phyloP scores from a whole-genome alignment of 2,113 vertebrate genomes.

The Dolichallabes microphthalmus region DNA sequence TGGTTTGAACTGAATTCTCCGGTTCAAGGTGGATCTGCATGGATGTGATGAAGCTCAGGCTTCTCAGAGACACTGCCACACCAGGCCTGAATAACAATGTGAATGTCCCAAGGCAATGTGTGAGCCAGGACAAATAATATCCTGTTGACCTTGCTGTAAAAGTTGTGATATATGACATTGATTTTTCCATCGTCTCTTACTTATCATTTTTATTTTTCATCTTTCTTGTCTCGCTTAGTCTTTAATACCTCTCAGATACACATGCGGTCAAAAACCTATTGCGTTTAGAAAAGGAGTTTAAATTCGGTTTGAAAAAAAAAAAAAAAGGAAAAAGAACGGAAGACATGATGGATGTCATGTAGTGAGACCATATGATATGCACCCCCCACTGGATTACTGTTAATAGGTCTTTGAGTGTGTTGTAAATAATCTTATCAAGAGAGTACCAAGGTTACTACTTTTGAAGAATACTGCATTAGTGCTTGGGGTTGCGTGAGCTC shows the following conservation, averaged over 20 bases:
- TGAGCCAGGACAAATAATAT: constrained; percentile 72
- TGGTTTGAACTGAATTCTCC: neutral
- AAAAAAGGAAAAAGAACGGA: neutral
- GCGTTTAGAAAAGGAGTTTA: neutral
- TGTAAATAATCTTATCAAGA: neutral
- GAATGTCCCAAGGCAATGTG: constrained; percentile 41
- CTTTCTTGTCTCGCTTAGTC: neutral
- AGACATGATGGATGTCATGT: neutral
- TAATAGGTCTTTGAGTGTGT: neutral
- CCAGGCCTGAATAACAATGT: constrained; percentile 53
- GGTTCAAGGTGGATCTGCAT: constrained; percentile 33
- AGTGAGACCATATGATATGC: neutral
- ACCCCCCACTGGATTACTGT: neutral
- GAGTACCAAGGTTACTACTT: neutral
- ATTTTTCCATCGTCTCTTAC: constrained; percentile 69
- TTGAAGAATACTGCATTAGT: neutral
- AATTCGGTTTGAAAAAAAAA: neutral
- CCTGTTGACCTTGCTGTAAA: constrained; percentile 78
- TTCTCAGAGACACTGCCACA: constrained; percentile 34
- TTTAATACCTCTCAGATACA: neutral
- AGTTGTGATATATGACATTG: constrained; percentile 75
- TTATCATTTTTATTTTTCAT: constrained; percentile 46
- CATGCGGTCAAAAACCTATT: neutral
- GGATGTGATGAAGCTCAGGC: constrained; percentile 21
- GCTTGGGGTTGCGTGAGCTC: neutral